These are phyloP conservation scores for Tribolium madens DNA, from an alignment of 1,140 invertebrate species.

Conservation along the genomic window DNA sequence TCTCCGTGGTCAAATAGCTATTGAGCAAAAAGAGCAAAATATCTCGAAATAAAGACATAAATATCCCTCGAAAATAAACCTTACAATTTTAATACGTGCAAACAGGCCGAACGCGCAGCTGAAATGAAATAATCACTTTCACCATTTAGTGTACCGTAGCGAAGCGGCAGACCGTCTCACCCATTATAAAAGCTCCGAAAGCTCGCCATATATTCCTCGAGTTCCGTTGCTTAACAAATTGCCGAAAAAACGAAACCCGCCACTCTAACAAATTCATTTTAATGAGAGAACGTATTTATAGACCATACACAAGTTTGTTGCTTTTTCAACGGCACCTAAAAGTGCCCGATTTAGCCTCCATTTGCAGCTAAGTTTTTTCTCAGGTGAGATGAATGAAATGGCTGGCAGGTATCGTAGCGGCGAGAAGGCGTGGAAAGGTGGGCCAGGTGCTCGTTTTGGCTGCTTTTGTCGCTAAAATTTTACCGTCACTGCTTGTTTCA, in stretches of 20 bases:
- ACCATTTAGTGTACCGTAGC: constrained; percentile 49
- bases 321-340: background rate
- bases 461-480: background rate
- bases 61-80: constrained; percentile 46
- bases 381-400: background rate
- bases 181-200: constrained; percentile 37
- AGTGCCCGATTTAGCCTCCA: background rate
- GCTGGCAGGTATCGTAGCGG: background rate
- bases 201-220: constrained; percentile 18
- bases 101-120: constrained; percentile 46
- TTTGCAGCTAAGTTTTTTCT: background rate
- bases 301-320: constrained; percentile 14
- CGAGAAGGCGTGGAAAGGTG: constrained; percentile 24
- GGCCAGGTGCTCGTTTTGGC: constrained; percentile 3
- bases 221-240: constrained; percentile 44
- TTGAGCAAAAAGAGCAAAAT: constrained; percentile 41
- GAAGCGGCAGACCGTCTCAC: constrained; percentile 40
- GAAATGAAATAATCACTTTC: constrained; percentile 53
- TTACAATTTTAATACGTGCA: constrained; percentile 51
- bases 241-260: constrained; percentile 41
- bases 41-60: constrained; percentile 31
- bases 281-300: constrained; percentile 44
- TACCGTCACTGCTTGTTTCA: constrained; percentile 5
- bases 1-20: constrained; percentile 43
- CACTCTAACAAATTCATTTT: constrained; percentile 39